A percentile compares a stretch with the other conserved stretches of the same genome.
phyloP scores from a whole-genome alignment of 2,797 vertebrate genomes.

The Hirundo rustica region DNA sequence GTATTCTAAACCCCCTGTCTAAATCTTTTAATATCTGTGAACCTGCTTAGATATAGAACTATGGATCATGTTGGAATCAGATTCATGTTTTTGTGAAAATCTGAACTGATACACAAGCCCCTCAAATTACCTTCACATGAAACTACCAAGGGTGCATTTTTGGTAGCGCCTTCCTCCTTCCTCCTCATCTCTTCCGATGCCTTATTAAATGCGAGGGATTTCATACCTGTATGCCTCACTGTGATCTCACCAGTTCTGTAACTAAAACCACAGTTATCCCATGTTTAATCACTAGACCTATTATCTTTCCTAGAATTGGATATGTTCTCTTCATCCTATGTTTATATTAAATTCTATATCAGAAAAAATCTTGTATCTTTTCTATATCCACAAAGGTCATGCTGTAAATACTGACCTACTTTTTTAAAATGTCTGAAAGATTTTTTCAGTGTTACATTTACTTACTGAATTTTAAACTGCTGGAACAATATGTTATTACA shows the following conservation, averaged over 20 bases:
- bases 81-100: neutral
- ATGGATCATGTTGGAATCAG: neutral
- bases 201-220: neutral
- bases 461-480: neutral
- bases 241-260: neutral
- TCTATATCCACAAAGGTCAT: neutral
- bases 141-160: neutral
- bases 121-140: neutral
- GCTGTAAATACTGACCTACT: neutral
- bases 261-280: neutral
- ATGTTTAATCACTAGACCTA: neutral
- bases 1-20: accelerated
- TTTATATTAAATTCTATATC: neutral
- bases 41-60: neutral
- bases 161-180: neutral
- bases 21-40: neutral
- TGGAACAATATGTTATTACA: neutral
- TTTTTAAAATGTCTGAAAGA: neutral
- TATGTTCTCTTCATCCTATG: neutral
- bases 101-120: neutral
- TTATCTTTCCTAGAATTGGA: neutral
- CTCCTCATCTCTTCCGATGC: neutral
- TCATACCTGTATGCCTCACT: neutral
- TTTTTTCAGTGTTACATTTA: neutral
- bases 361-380: neutral